These are phyloP conservation scores for Drosophila hydei DNA, from an alignment of 1,140 invertebrate genomes.

Conservation along the genomic window DNA sequence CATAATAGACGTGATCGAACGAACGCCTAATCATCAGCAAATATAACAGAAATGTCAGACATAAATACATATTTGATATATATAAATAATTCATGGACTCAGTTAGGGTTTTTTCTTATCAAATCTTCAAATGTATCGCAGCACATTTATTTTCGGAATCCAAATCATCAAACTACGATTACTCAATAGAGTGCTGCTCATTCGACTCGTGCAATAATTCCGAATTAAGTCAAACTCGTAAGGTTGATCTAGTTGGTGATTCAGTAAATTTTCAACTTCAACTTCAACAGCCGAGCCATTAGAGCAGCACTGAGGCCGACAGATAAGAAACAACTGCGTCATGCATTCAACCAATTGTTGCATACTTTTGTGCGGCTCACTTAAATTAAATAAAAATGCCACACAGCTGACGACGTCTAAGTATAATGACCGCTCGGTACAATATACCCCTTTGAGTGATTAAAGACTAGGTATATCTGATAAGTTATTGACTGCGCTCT, in stretches of 20 bases:
- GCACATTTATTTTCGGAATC: neutral
- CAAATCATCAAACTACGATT: no score
- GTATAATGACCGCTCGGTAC: neutral
- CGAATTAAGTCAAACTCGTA: no score
- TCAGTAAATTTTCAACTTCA: conserved; percentile 3
- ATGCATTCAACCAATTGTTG: neutral
- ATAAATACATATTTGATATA: neutral
- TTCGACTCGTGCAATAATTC: no score
- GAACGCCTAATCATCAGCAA: neutral
- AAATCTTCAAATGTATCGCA: no score
- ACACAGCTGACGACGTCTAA: no score
- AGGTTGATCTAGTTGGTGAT: neutral
- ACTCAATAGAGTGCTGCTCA: no score
- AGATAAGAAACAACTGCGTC: conserved; percentile 7
- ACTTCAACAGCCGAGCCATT: no score
- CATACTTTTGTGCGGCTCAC: conserved; percentile 13
- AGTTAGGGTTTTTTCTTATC: neutral
- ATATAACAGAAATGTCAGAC: neutral
- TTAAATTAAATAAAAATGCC: neutral
- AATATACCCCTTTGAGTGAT: neutral
- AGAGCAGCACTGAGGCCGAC: neutral
- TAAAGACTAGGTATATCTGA: neutral
- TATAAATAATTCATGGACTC: neutral
- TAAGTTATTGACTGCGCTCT: no score
- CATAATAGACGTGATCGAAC: neutral